phyloP scores from a whole-genome alignment of 2,797 vertebrate genomes.

The Ptychadena robeensis region DNA sequence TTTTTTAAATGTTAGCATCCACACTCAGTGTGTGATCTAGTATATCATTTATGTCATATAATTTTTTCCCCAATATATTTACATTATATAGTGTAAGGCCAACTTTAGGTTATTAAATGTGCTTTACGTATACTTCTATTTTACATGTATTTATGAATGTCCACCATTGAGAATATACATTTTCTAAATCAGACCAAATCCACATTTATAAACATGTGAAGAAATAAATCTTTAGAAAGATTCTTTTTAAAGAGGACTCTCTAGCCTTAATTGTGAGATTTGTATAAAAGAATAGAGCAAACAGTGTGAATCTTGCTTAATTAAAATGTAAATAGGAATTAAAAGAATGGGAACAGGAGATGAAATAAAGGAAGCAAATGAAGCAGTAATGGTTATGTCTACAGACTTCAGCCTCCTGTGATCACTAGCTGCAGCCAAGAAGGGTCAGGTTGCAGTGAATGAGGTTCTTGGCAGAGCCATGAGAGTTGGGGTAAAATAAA shows the following conservation, averaged over 20 bases:
- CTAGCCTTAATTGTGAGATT: slow-evolving; percentile 43
- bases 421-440: slow-evolving; percentile 28
- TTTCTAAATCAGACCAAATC: no score
- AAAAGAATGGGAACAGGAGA: slow-evolving; percentile 51
- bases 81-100: no score
- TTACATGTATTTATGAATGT: no score
- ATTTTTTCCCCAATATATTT: no score
- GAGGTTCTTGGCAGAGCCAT: slow-evolving; percentile 46
- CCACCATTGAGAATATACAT: no score
- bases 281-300: slow-evolving; percentile 50
- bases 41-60: no score
- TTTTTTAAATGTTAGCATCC: no score
- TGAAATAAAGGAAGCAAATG: slow-evolving; percentile 56
- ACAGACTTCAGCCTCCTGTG: slow-evolving; percentile 38
- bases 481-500: slow-evolving; percentile 61
- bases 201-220: background rate
- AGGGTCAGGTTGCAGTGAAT: slow-evolving; percentile 32
- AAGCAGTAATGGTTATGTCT: slow-evolving; percentile 59
- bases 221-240: background rate
- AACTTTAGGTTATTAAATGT: no score
- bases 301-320: slow-evolving; percentile 49
- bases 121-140: no score
- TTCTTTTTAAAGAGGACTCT: slow-evolving; percentile 19
- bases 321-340: slow-evolving; percentile 56
- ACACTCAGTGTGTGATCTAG: no score